A percentile compares a stretch with the other conserved stretches of the same genome.
Conservation (phyloP, 2,888 invertebrate genomes). For the Caenorhabditis becei region DNA sequence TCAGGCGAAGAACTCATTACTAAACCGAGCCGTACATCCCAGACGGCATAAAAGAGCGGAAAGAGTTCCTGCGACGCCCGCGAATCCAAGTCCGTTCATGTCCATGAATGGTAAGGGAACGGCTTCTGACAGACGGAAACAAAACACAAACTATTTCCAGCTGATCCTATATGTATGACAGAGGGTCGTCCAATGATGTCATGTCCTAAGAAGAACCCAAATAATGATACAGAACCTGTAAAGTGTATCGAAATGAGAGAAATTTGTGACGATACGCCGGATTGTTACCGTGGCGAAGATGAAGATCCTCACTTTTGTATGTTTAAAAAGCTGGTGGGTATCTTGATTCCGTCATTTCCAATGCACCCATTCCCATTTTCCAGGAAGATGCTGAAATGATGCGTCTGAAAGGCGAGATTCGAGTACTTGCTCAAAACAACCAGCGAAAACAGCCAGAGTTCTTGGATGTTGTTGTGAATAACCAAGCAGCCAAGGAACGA, state of each 20-base stretch:
- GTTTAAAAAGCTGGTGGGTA: slow-evolving; percentile 64
- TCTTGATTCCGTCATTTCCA: not conserved
- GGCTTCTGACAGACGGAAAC: not conserved
- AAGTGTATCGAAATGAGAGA: slow-evolving; percentile 49
- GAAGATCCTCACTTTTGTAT: slow-evolving; percentile 64
- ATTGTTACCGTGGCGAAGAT: slow-evolving; percentile 68
- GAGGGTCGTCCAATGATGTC: slow-evolving; percentile 41
- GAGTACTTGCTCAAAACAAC: slow-evolving; percentile 23
- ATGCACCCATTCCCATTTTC: slow-evolving; percentile 32
- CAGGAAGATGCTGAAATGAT: slow-evolving; percentile 61
- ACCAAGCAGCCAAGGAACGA: not conserved
- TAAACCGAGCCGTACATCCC: slow-evolving; percentile 37
- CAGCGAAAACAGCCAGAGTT: slow-evolving; percentile 15
- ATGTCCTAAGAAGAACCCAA: slow-evolving; percentile 42
- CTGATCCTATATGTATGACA: slow-evolving; percentile 51
- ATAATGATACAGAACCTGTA: slow-evolving; percentile 20
- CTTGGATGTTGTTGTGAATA: slow-evolving; percentile 28
- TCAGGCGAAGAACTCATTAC: slow-evolving; percentile 38
- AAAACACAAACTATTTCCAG: slow-evolving; percentile 39
- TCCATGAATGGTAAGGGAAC: slow-evolving; percentile 29
- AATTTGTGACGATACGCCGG: slow-evolving; percentile 60
- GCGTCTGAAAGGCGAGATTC: slow-evolving; percentile 32
- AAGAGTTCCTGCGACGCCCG: slow-evolving; percentile 16
- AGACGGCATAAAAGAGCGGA: slow-evolving; percentile 53
- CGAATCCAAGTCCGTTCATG: slow-evolving; percentile 26